A percentile compares a stretch with the other conserved stretches of the same genome.
phyloP scores from a whole-genome alignment of 2,113 vertebrate species.

The Perccottus glenii region DNA sequence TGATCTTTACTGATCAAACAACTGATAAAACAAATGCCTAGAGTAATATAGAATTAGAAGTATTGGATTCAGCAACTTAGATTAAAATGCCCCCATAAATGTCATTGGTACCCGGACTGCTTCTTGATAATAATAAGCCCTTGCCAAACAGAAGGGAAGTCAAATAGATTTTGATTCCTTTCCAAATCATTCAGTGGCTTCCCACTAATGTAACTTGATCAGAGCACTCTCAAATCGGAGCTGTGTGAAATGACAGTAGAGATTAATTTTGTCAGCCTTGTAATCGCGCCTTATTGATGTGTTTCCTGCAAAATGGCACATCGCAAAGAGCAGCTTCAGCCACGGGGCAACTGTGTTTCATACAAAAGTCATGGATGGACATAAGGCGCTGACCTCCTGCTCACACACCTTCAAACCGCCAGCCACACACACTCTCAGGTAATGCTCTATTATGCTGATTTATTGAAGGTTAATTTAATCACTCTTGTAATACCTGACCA shows the following conservation, averaged over 20 bases:
- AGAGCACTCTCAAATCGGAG: conserved; percentile 70
- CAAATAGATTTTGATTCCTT: conserved; percentile 73
- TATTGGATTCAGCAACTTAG: conserved; percentile 33
- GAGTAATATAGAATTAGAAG: conserved; percentile 14
- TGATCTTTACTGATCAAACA: no score
- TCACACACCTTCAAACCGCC: conserved; percentile 41
- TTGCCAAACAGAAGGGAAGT: conserved; percentile 69
- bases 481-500: conserved; percentile 71
- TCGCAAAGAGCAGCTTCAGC: conserved; percentile 68
- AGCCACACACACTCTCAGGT: conserved; percentile 54
- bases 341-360: conserved; percentile 63
- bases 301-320: conserved; percentile 72
- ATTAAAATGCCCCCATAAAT: conserved; percentile 55
- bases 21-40: conserved; percentile 17
- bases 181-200: conserved; percentile 74
- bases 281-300: conserved; percentile 80
- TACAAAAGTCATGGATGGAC: conserved; percentile 53
- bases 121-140: conserved; percentile 55
- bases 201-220: conserved; percentile 77
- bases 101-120: conserved; percentile 48
- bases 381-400: conserved; percentile 55
- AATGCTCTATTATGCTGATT: conserved; percentile 69
- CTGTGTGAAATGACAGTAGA: conserved; percentile 73
- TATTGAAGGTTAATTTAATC: conserved; percentile 77
- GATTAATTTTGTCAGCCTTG: conserved; percentile 79